Percentiles rank a stretch among this genome's conserved stretches.
phyloP scores from a whole-genome alignment of 2,113 vertebrate genomes.

The Calidris pygmaea region DNA sequence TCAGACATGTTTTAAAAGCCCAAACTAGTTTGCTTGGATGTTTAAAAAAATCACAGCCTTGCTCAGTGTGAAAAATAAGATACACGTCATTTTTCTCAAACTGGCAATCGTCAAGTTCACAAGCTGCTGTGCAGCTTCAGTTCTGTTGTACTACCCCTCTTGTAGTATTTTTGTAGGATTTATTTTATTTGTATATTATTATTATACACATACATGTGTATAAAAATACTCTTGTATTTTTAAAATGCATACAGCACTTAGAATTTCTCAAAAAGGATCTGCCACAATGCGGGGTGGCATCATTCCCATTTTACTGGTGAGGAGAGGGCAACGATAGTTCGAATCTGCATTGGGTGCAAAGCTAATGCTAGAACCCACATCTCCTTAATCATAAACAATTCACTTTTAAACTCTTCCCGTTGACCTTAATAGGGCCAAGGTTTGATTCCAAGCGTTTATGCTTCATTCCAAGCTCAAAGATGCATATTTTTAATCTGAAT shows the following conservation, averaged over 20 bases:
- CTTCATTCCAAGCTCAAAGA: constrained; percentile 34
- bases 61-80: neutral
- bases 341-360: neutral
- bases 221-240: neutral
- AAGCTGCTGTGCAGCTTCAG: neutral
- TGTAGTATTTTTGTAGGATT: no score
- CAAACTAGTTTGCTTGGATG: neutral
- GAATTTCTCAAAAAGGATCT: neutral
- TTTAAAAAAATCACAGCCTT: neutral
- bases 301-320: neutral
- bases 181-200: no score
- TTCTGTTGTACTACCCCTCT: neutral
- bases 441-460: constrained; percentile 49
- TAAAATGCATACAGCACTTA: neutral
- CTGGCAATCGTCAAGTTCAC: neutral
- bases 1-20: neutral
- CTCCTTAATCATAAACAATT: neutral
- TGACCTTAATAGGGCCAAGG: neutral
- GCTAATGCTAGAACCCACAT: neutral
- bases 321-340: neutral
- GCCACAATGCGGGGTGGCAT: neutral
- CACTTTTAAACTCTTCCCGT: constrained; percentile 7
- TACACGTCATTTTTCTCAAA: neutral
- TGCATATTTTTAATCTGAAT: constrained; percentile 52
- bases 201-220: no score